phyloP scores from a whole-genome alignment of 2,113 vertebrate species.

The Boulengerochromis microlepis region DNA sequence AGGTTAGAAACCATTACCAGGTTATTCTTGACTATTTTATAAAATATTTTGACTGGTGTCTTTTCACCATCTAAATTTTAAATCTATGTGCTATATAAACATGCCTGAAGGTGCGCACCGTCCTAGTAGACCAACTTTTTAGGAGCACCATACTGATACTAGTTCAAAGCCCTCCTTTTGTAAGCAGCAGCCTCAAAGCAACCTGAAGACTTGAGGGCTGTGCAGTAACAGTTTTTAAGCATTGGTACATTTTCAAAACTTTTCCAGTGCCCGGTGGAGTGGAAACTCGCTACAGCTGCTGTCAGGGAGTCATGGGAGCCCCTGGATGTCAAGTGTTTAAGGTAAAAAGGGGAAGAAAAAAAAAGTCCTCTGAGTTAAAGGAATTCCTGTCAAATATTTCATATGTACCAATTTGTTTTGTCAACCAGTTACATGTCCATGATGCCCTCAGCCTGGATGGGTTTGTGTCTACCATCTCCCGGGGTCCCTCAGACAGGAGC shows the following conservation, averaged over 20 bases:
- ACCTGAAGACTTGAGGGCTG: neutral
- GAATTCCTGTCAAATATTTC: neutral
- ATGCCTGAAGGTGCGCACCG: neutral
- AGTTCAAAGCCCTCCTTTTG: neutral
- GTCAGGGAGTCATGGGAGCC: constrained; percentile 71
- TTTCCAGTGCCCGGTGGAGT: constrained; percentile 72
- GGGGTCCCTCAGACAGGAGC: neutral
- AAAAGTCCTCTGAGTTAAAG: accelerated
- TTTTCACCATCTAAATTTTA: neutral
- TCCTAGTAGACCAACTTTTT: neutral
- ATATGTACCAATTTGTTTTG: neutral
- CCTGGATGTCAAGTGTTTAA: constrained; percentile 73
- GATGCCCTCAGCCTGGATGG: constrained; percentile 69
- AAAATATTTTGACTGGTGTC: neutral
- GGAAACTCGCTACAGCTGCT: constrained; percentile 77
- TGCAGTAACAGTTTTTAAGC: neutral
- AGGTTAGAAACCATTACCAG: constrained; percentile 46
- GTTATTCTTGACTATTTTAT: neutral
- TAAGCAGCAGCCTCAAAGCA: neutral
- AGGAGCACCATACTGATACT: neutral
- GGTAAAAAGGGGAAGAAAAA: constrained; percentile 5
- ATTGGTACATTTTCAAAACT: neutral
- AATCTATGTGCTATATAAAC: neutral
- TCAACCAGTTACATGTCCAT: constrained; percentile 75
- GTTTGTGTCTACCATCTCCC: constrained; percentile 66